Percentiles rank a stretch among this genome's conserved stretches.
Conservation (phyloP, 92 coral and sea anemone genomes). For the Muricea muricata region DNA sequence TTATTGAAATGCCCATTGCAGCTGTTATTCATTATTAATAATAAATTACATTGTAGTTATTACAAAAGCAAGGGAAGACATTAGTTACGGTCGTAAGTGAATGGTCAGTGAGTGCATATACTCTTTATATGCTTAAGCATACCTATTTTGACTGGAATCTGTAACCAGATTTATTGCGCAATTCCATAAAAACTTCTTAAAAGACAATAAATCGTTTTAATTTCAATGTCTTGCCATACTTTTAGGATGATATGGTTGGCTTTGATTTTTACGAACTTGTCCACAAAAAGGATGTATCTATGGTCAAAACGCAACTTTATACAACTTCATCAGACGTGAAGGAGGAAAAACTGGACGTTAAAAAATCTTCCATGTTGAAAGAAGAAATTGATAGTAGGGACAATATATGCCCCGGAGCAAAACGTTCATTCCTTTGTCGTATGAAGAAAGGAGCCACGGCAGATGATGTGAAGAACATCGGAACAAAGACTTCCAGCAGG, state of each 20-base stretch:
- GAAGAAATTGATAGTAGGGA: conserved; percentile 58
- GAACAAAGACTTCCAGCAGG: conserved; percentile 61
- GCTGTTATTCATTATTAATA: too few relatives aligned
- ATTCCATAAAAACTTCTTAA: too few relatives aligned
- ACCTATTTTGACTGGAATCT: too few relatives aligned
- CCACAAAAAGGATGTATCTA: conserved; percentile 78
- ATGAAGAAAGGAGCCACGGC: conserved; percentile 74
- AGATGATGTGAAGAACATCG: conserved; percentile 30
- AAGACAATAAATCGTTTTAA: too few relatives aligned
- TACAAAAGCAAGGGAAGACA: too few relatives aligned
- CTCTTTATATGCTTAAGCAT: too few relatives aligned
- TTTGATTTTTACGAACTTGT: conserved; percentile 82
- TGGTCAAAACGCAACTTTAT: conserved; percentile 82
- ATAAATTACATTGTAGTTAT: too few relatives aligned
- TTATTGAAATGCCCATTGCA: too few relatives aligned
- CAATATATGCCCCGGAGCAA: conserved; percentile 84
- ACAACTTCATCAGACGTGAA: conserved; percentile 64
- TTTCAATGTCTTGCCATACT: neutral
- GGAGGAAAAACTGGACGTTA: conserved; percentile 61
- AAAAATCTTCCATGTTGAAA: conserved; percentile 44
- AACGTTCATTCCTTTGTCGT: conserved; percentile 88
- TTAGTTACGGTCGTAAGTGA: too few relatives aligned
- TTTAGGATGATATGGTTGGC: conserved; percentile 86
- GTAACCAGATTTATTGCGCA: too few relatives aligned
- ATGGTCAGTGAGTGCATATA: too few relatives aligned